These are phyloP conservation scores for Stegostoma tigrinum DNA, from an alignment of 2,113 vertebrate species.

Conservation along the genomic window DNA sequence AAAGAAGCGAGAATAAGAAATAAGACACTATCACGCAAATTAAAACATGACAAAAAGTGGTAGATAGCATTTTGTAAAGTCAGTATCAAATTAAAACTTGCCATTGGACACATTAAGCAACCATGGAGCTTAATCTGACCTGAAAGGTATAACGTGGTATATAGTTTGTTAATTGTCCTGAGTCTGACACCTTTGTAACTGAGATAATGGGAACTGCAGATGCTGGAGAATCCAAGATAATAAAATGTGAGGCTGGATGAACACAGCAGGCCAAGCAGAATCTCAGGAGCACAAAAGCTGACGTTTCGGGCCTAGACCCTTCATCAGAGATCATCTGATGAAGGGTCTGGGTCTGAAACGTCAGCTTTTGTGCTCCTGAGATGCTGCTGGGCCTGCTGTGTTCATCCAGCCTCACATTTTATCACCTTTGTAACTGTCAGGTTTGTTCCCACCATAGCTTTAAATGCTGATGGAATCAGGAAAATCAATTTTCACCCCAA, in stretches of 20 bases:
- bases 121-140: background rate
- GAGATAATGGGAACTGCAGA: too few relatives aligned
- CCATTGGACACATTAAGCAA: background rate
- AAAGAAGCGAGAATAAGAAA: too few relatives aligned
- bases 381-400: too few relatives aligned
- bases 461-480: background rate
- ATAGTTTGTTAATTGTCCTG: background rate
- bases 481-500: slow-evolving; percentile 23
- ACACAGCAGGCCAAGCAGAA: too few relatives aligned
- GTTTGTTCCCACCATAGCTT: background rate
- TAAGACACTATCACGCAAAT: background rate
- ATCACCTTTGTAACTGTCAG: background rate
- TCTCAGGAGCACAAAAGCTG: too few relatives aligned
- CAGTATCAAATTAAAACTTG: background rate
- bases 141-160: background rate
- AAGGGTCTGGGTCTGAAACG: too few relatives aligned
- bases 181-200: background rate
- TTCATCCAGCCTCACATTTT: too few relatives aligned
- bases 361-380: too few relatives aligned
- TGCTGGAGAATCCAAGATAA: too few relatives aligned
- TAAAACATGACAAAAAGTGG: background rate
- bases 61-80: background rate
- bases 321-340: too few relatives aligned
- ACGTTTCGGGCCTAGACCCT: too few relatives aligned
- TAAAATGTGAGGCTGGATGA: too few relatives aligned